Evolutionary conservation across 1,140 invertebrate genomes (phyloP), one percentile per base, ranked within the genome.

Genomic region (Drosophila sulfurigaster): DNA sequence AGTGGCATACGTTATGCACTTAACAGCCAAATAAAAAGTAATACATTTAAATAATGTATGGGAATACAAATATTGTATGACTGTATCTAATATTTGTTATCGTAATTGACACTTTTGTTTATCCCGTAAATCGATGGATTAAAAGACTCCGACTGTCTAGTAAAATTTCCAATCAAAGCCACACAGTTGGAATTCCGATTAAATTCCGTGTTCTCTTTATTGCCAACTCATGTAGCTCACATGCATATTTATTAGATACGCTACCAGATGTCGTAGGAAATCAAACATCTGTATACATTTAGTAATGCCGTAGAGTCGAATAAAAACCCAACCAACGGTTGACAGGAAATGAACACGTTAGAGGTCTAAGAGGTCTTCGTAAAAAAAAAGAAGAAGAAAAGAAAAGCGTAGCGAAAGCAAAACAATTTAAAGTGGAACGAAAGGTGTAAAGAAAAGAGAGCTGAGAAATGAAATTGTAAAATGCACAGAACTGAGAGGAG

Each of bases 351-450:
- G 79, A 82, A 82, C 75, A 78, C 67, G 79, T 81, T 77, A 38
- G 68, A 75, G 66, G 59, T 64, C 72, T 35, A 25, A 74, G 54
- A 64, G 46, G 58, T 13, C 46, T 25, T 25, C 20, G 20, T 25
- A 25, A 3, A 3, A 25, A 25, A 25, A 25, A 25, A 25, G 20
- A 25, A 25, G 28, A 5, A 16, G 56, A 32, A 43, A 66, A 63
- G 73, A 69, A 79, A 79, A 81, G 82, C 82, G 75, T 86, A 49
- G 49, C 82, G 63, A 86, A 85, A 68, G 75, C 70, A 54, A 86
- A 86, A 75, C 74, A 86, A 78, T 86, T 81, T 81, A 79, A 79
- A 68, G 78, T 77, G 70, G 78, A 86, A 86, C 82, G 66, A 81
- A 81, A 76, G 76, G 79, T 81, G 76, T 67, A 69, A 59, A 70